Evolutionary conservation across 2,113 vertebrate genomes (phyloP), one percentile per base, ranked within the genome.

Genomic region (Scomber scombrus): DNA sequence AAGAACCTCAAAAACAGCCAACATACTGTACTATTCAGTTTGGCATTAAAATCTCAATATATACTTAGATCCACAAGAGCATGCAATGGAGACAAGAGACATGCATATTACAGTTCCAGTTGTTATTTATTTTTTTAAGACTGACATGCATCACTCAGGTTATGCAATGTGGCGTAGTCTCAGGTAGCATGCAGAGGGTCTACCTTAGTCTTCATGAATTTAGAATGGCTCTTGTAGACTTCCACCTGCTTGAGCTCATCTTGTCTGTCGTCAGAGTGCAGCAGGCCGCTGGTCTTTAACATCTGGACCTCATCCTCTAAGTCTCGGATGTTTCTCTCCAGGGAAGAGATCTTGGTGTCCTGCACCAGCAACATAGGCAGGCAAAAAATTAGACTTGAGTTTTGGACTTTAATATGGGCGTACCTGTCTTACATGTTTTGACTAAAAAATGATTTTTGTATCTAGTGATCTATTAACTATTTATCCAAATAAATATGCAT

Each of bases 131-230:
- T 23, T 23, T 31, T 46, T 23, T 8, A 1, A 43, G 18, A 19
- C 26, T 61, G 66, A 64, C 80, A 85, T 76, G 83, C 89, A 79
- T 45, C 54, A 21, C 29, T 43, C 23, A 3, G 43, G 26, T 71
- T 85, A 83, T 80, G 86, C 71, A 71, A 19, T 11, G 45, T 18
- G 40, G 43, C 6, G 64, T 26, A 2, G 0, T 49, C 49, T 58
- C 23, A 13, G 60, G 52, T 69, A 47, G 46, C 82, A 31, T 77
- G 84, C 75, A 66, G 23, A 74, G 78, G 72, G 43, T 60, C 84
- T 96, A 99, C 98, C 97, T 99, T 99, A 73, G 94, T 96, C 95
- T 99, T 99, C 97, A 99, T 98, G 94, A 99, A 99, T 94, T 98
- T 99, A 71, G 97, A 97, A 91, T 99, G 98, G 94, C 96, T 99